Base-by-base conservation (phyloP, 2,888 invertebrate species). In the Leuctra nigra region DNA sequence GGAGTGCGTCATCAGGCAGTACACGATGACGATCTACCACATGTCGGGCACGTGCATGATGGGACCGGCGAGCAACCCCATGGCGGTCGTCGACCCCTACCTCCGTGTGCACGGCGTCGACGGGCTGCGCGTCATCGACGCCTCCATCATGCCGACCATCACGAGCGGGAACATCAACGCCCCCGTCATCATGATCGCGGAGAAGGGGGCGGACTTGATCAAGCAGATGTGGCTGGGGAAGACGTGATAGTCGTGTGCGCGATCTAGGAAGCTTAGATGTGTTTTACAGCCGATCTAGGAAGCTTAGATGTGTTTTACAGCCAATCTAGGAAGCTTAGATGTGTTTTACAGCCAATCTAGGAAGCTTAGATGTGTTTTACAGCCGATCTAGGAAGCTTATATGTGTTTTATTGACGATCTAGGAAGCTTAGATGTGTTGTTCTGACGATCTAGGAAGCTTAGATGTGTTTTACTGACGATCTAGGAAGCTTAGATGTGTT, bases 141-240 rank as follows among this genome's bases (percentile, higher is more conserved):
- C 91, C 0, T 89, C 89, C 61, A 86, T 92, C 61, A 92, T 92
- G 91, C 92, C 91, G 0, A 77, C 84, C 1, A 86, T 92, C 35
- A 87, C 90, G 0, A 91, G 86, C 67, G 92, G 91, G 0, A 91
- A 92, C 66, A 90, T 88, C 18, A 91, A 91, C 66, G 92, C 91
- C 0, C 91, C 91, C 0, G 84, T 84, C 0, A 85, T 91, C 25
- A 92, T 91, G 91, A 87, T 92, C 20, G 91, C 78, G 0, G 92
- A 92, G 68, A 91, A 91, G 67, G 91, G 85, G 0, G 82, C 91
- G 1, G 91, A 92, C 70, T 69, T 91, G 72, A 82, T 92, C 33
- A 89, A 89, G 68, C 77, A 80, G 52, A 75, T 82, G 33, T 89
- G 89, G 89, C 64, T 39, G 16, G 2, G 16, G 39, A n/a, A 7